Conservation (phyloP, 2,797 vertebrate species). For the Valencia hispanica region DNA sequence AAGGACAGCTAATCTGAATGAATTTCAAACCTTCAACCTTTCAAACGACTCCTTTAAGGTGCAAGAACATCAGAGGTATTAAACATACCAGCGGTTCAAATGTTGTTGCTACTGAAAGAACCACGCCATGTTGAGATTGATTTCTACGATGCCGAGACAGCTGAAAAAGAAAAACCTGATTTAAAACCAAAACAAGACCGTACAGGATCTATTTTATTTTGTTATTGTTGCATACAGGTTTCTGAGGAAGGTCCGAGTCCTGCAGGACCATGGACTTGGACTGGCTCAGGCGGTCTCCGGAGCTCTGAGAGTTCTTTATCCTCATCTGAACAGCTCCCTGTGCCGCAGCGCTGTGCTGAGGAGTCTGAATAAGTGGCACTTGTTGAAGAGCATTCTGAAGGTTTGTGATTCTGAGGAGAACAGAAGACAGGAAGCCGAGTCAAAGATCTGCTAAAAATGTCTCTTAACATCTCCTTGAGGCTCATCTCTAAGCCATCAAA, state of each 20-base stretch:
- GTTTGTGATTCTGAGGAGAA: conserved; percentile 51
- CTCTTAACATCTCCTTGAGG: background rate
- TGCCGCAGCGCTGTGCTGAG: conserved; percentile 35
- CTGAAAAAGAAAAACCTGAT: conserved; percentile 45
- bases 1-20: background rate
- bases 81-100: conserved; percentile 46
- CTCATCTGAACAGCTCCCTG: conserved; percentile 86
- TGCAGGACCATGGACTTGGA: conserved; percentile 93
- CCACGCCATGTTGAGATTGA: conserved; percentile 73
- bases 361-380: conserved; percentile 35
- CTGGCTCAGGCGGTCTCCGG: conserved; percentile 89
- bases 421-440: background rate
- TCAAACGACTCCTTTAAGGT: no score
- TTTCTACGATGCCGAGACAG: conserved; percentile 78
- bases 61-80: background rate
- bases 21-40: background rate
- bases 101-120: background rate
- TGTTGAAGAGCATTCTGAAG: conserved; percentile 49
- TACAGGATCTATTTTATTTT: background rate
- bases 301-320: conserved; percentile 80
- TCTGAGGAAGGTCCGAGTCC: conserved; percentile 80
- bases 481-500: background rate
- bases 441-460: background rate
- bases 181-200: background rate
- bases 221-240: conserved; percentile 82